Percentiles rank a stretch among this genome's conserved stretches.
These are phyloP conservation scores for Nymphalis urticae DNA, from an alignment of 2,888 invertebrate genomes.

Conservation along the genomic window DNA sequence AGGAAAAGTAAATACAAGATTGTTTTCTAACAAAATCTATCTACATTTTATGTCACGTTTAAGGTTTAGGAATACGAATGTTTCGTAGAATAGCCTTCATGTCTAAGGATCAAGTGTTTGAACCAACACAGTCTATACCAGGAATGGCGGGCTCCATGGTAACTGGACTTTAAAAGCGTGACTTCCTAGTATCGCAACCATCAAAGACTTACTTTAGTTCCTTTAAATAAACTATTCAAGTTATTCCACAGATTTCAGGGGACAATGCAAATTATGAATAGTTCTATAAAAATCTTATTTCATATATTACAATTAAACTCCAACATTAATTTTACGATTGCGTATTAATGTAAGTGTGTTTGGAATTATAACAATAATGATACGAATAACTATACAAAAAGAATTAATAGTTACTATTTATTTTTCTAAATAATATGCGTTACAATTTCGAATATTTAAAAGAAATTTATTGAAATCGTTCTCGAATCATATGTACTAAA, in stretches of 20 bases:
- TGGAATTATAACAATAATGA: no score
- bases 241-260: not conserved
- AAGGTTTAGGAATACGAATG: not conserved
- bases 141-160: constrained; percentile 15
- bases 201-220: constrained; percentile 6
- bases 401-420: not conserved
- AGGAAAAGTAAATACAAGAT: not conserved
- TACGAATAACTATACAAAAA: no score
- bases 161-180: constrained; percentile 30
- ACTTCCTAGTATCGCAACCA: constrained; percentile 16
- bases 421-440: not conserved
- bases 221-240: not conserved
- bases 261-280: not conserved
- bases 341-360: no score
- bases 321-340: no score
- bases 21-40: not conserved
- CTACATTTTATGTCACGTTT: constrained; percentile 3
- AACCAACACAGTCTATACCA: not conserved
- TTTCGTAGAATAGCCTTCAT: constrained; percentile 1
- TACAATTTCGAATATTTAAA: not conserved
- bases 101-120: constrained; percentile 13
- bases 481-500: not conserved
- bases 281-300: no score
- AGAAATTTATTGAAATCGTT: constrained; percentile 14
- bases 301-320: no score